Base-by-base conservation (phyloP, 2,113 vertebrate genomes). In the Talpa occidentalis region DNA sequence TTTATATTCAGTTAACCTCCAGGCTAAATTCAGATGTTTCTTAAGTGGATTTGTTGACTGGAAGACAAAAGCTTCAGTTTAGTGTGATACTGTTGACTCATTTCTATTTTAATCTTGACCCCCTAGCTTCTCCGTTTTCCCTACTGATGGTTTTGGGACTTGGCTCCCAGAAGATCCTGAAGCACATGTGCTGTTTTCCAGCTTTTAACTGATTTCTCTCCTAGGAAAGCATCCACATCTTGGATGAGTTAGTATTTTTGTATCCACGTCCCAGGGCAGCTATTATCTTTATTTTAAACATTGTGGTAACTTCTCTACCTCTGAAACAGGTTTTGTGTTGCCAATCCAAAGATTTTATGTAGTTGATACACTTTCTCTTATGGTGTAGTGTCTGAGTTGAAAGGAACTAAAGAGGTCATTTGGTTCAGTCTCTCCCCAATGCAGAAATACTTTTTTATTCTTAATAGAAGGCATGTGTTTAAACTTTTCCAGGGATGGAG, bases 241-340 rank as follows among this genome's bases (percentile, higher is more conserved):
- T 64, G 80, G 42, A 88, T 86, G 88, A 93, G 21, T 96, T 95
- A 60, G 73, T 88, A 35, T 81, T 88, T 95, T 94, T 95, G 52
- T 40, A 16, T 93, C 70, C 56, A 56, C 21, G 37, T 83, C 64
- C 52, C 69, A 73, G 66, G 47, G 32, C 32, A 86, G 78, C 78
- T 94, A n/a, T 90, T 94, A 90, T 47, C 54, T 92, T 90, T 76
- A 77, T 95, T 96, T 84, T 85, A 77, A 88, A 78, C 28, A 77
- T 32, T 49, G 59, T 73, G 47, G 22, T 91, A 59, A 85, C 93
- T 94, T 72, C 32, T 78, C 3, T 90, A 49, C 88, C 8, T 78
- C 69, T 26, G 69, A 85, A 49, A 70, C n/a, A 30, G 56, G 4
- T 44, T 81, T 96, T 94, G 19, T 40, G 26, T 47, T 35, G 37